Evolutionary conservation across 2,113 vertebrate genomes (phyloP).

Genomic region (Pampusana beccarii): DNA sequence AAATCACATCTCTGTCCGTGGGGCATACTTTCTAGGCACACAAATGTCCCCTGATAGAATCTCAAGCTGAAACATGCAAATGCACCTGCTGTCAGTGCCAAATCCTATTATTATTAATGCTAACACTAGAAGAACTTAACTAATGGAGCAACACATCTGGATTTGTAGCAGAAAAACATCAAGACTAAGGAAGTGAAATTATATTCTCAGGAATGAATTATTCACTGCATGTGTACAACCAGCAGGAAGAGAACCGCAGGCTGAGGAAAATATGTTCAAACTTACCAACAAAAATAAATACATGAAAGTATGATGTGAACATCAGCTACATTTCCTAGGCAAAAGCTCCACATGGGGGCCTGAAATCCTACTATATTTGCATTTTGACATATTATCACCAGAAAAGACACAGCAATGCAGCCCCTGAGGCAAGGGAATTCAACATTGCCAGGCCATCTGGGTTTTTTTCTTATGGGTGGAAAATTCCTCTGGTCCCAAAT

Average conservation of each 20-base stretch:
- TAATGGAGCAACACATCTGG: constrained; percentile 19
- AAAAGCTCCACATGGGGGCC: constrained; percentile 51
- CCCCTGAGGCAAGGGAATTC: constrained; percentile 26
- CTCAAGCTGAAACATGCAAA: not conserved
- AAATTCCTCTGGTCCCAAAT: constrained; percentile 35
- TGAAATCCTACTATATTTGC: constrained; percentile 51
- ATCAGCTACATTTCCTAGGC: constrained; percentile 46
- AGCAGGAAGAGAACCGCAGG: constrained; percentile 50
- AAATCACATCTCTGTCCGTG: not conserved
- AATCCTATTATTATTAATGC: not conserved
- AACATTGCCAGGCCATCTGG: constrained; percentile 46
- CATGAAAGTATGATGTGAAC: constrained; percentile 50
- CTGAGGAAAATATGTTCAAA: constrained; percentile 59
- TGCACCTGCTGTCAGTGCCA: not conserved
- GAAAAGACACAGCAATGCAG: constrained; percentile 38
- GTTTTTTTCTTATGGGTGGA: not conserved
- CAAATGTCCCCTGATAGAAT: not conserved
- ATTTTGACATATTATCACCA: constrained; percentile 66
- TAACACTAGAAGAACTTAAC: not conserved
- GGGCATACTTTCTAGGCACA: not conserved
- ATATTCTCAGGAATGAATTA: constrained; percentile 50
- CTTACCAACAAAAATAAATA: constrained; percentile 62
- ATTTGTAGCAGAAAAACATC: not conserved
- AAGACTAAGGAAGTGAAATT: constrained; percentile 28
- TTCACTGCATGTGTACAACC: constrained; percentile 37